Conservation (phyloP, 2,888 invertebrate genomes). For the Ophion ellenae region DNA sequence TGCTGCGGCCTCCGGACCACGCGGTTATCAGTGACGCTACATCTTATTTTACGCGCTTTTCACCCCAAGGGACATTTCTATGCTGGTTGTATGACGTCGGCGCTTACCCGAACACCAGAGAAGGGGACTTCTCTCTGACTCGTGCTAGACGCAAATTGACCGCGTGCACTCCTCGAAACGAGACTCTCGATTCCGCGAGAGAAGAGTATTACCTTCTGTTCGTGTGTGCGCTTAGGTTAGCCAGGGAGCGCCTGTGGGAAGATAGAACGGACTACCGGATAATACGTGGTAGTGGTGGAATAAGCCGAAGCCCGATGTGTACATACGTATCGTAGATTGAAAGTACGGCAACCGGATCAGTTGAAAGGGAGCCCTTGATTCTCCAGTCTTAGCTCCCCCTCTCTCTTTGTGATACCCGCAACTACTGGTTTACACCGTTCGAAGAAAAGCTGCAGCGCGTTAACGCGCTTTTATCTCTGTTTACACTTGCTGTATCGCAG, state of each 20-base stretch:
- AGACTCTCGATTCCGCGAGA: conserved; percentile 42
- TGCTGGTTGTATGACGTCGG: conserved; percentile 83
- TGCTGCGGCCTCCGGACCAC: conserved; percentile 59
- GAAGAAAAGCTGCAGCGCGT: conserved; percentile 52
- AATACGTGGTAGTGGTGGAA: conserved; percentile 47
- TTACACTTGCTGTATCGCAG: conserved; percentile 29
- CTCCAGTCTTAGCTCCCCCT: conserved; percentile 12
- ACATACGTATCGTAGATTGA: conserved; percentile 35
- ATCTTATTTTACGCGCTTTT: conserved; percentile 83
- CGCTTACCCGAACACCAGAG: conserved; percentile 74
- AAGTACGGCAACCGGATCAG: conserved; percentile 48
- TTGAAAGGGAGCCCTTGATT: conserved; percentile 61
- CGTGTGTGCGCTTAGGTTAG: neutral
- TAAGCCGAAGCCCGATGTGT: conserved; percentile 24
- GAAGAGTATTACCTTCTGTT: conserved; percentile 25
- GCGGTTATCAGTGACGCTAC: conserved; percentile 82
- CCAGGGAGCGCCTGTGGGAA: conserved; percentile 56
- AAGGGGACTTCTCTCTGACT: conserved; percentile 77
- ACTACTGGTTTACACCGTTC: conserved; percentile 44
- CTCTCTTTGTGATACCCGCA: conserved; percentile 23
- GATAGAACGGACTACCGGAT: conserved; percentile 64
- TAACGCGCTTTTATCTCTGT: conserved; percentile 57
- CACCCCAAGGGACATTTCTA: conserved; percentile 82
- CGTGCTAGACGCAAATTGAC: conserved; percentile 83
- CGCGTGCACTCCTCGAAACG: conserved; percentile 69